Percentiles rank a stretch among this genome's conserved stretches.
phyloP scores from a whole-genome alignment of 1,140 invertebrate species.

The Chionoecetes opilio region DNA sequence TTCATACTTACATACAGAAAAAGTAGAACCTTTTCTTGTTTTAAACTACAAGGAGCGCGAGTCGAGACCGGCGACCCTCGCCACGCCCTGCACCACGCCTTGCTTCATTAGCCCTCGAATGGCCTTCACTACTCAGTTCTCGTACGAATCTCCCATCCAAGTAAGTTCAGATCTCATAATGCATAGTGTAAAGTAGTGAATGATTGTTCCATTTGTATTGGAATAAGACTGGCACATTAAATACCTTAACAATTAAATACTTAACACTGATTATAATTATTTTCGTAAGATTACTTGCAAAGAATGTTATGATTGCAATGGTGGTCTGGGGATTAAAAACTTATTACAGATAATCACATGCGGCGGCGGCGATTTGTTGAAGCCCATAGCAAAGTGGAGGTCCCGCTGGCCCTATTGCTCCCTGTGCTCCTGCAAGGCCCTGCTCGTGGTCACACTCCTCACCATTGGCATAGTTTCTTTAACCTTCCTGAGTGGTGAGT shows the following conservation, averaged over 20 bases:
- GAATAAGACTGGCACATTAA: no score
- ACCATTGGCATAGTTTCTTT: neutral
- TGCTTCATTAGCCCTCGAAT: slow-evolving; percentile 68
- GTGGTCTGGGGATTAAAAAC: no score
- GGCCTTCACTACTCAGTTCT: slow-evolving; percentile 70
- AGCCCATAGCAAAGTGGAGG: neutral
- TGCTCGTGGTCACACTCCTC: neutral
- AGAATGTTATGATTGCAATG: no score
- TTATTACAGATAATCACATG: neutral
- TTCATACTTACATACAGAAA: no score
- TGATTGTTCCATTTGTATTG: no score
- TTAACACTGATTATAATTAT: no score
- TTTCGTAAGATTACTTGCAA: no score
- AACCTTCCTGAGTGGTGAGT: neutral
- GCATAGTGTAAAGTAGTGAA: no score
- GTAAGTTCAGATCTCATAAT: no score
- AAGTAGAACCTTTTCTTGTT: neutral
- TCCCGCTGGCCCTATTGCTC: neutral
- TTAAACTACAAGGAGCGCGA: neutral
- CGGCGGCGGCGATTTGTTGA: neutral
- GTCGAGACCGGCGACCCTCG: neutral
- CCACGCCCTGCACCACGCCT: slow-evolving; percentile 46
- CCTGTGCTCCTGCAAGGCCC: neutral
- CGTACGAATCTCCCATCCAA: slow-evolving; percentile 71
- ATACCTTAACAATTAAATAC: no score